phyloP scores from a whole-genome alignment of 2,113 vertebrate genomes.

The Beaufortia kweichowensis region DNA sequence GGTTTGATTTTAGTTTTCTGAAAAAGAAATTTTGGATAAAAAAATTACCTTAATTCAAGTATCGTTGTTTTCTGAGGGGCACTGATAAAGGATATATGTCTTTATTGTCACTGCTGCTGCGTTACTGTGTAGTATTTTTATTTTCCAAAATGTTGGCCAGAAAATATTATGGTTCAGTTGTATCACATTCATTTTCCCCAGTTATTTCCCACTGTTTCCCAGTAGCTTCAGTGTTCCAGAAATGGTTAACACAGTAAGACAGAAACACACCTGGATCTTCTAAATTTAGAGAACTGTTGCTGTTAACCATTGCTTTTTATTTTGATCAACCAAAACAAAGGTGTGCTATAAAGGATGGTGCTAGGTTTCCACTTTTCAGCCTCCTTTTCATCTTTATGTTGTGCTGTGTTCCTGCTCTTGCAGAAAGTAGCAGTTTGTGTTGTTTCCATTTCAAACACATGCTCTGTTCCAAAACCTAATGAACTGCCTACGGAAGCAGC shows the following conservation, averaged over 20 bases:
- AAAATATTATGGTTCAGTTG: not conserved
- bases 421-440: not conserved
- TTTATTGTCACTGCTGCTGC: constrained; percentile 31
- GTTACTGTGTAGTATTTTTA: constrained; percentile 28
- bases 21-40: constrained; percentile 49
- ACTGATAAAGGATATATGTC: constrained; percentile 40
- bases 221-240: not conserved
- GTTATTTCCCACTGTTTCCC: not conserved
- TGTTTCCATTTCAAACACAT: not conserved
- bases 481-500: too few relatives aligned
- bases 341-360: not conserved
- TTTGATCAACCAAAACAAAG: constrained; percentile 13
- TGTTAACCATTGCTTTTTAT: not conserved
- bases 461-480: too few relatives aligned
- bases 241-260: not conserved
- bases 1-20: constrained; percentile 55
- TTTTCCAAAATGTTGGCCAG: constrained; percentile 26
- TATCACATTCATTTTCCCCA: not conserved
- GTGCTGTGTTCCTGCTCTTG: not conserved
- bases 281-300: too few relatives aligned
- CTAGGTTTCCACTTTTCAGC: not conserved
- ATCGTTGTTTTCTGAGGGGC: constrained; percentile 44
- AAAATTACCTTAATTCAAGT: constrained; percentile 55
- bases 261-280: not conserved
- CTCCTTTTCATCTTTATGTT: not conserved